phyloP scores from a whole-genome alignment of 2,797 vertebrate genomes.

The Podarcis lilfordi region DNA sequence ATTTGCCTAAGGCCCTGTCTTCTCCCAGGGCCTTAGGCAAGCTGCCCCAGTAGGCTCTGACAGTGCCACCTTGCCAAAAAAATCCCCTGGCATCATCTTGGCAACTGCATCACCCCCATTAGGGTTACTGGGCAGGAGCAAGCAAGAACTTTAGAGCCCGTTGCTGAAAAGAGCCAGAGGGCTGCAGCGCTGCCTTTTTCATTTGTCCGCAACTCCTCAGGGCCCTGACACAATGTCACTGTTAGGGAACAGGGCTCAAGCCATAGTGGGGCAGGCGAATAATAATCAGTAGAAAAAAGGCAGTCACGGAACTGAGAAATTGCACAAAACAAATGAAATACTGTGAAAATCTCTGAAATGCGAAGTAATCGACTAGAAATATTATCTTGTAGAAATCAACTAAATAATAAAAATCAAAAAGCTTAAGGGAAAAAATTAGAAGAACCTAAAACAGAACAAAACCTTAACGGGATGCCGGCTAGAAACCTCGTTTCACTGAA shows the following conservation, averaged over 20 bases:
- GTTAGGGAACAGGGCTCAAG: background rate
- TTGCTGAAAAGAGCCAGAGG: background rate
- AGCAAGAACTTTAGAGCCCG: background rate
- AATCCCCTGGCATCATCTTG: too few relatives aligned
- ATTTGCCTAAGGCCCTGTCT: background rate
- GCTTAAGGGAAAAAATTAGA: too few relatives aligned
- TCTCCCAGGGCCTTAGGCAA: background rate
- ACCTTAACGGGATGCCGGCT: too few relatives aligned
- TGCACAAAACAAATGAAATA: too few relatives aligned
- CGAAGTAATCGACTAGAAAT: too few relatives aligned
- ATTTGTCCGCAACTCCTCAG: background rate
- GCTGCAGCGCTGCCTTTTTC: background rate
- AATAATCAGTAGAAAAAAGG: too few relatives aligned
- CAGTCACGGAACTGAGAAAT: too few relatives aligned
- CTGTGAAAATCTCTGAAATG: too few relatives aligned
- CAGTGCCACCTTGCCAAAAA: background rate
- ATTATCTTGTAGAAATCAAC: too few relatives aligned
- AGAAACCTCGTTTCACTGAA: too few relatives aligned
- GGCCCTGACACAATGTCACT: background rate
- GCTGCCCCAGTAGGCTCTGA: background rate
- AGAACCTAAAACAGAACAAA: too few relatives aligned
- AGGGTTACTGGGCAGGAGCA: background rate
- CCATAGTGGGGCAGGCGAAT: background rate
- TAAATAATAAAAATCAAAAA: too few relatives aligned
- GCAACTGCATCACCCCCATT: background rate